phyloP scores from a whole-genome alignment of 2,797 vertebrate species.

The Champsocephalus gunnari region DNA sequence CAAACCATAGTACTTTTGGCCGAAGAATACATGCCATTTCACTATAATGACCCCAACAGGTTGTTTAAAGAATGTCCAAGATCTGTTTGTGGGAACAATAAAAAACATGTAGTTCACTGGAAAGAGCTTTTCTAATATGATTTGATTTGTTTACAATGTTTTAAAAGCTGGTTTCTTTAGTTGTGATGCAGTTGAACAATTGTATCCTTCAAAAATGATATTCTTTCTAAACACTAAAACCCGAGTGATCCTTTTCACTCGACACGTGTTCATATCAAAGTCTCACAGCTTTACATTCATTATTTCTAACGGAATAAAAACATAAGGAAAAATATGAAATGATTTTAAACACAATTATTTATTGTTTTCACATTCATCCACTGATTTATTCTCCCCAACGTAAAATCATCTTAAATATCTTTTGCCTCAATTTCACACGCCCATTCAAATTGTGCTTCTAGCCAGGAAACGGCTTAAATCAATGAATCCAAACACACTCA shows the following conservation, averaged over 20 bases:
- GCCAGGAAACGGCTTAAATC: slow-evolving; percentile 45
- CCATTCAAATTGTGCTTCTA: slow-evolving; percentile 43
- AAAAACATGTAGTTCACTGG: neutral
- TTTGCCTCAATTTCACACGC: slow-evolving; percentile 31
- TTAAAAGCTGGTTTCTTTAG: slow-evolving; percentile 1
- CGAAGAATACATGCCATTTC: neutral
- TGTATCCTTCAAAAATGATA: too few relatives aligned
- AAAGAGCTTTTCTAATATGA: neutral
- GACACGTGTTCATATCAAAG: too few relatives aligned
- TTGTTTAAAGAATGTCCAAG: neutral
- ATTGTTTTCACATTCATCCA: slow-evolving; percentile 7
- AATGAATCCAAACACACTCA: slow-evolving; percentile 61
- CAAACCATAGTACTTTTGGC: slow-evolving; percentile 11
- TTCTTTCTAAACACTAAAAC: too few relatives aligned
- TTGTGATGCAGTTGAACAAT: too few relatives aligned
- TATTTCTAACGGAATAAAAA: too few relatives aligned
- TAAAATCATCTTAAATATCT: neutral
- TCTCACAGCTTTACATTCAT: too few relatives aligned
- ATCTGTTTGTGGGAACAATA: neutral
- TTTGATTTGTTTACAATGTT: neutral
- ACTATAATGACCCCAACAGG: too few relatives aligned
- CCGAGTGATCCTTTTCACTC: too few relatives aligned
- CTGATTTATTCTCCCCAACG: slow-evolving; percentile 50
- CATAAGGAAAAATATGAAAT: slow-evolving; percentile 3
- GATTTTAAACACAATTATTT: neutral